Conservation (phyloP, 2,797 vertebrate genomes). For the Gastrophryne carolinensis region DNA sequence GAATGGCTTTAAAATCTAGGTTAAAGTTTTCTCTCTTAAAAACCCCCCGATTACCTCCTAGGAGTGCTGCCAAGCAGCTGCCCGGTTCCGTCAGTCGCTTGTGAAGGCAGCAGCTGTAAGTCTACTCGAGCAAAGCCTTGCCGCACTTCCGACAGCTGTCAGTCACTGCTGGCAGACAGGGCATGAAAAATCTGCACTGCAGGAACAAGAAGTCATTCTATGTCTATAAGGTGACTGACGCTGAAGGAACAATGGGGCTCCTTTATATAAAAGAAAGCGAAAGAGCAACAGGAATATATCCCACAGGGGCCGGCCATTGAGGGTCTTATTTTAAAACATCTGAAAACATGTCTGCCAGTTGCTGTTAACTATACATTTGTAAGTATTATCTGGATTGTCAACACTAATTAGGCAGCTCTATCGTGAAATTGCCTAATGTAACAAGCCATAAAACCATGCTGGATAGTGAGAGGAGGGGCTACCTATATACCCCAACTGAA, state of each 20-base stretch:
- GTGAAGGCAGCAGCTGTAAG: not conserved
- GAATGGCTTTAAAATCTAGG: not conserved
- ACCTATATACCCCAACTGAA: too few species aligned
- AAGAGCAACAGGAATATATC: too few species aligned
- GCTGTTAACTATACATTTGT: too few species aligned
- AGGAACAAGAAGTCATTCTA: not conserved
- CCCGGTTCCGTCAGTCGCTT: not conserved
- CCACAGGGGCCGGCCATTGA: too few species aligned
- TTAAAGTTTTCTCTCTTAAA: not conserved
- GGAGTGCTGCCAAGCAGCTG: not conserved
- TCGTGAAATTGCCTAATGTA: too few species aligned
- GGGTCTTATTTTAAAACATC: too few species aligned
- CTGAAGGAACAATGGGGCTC: not conserved
- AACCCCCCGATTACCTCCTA: not conserved
- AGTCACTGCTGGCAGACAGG: conserved; percentile 1
- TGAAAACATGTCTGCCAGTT: too few species aligned
- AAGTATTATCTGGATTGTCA: too few species aligned
- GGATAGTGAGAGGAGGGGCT: too few species aligned
- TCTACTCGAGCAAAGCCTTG: not conserved
- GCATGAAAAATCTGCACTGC: not conserved
- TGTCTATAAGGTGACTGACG: not conserved
- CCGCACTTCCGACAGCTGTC: conserved; percentile 14
- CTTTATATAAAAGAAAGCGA: too few species aligned
- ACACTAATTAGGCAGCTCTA: too few species aligned
- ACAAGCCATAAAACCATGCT: too few species aligned